A percentile compares a stretch with the other conserved stretches of the same genome.
Conservation (phyloP, 2,888 invertebrate genomes). For the Artemia sinica region DNA sequence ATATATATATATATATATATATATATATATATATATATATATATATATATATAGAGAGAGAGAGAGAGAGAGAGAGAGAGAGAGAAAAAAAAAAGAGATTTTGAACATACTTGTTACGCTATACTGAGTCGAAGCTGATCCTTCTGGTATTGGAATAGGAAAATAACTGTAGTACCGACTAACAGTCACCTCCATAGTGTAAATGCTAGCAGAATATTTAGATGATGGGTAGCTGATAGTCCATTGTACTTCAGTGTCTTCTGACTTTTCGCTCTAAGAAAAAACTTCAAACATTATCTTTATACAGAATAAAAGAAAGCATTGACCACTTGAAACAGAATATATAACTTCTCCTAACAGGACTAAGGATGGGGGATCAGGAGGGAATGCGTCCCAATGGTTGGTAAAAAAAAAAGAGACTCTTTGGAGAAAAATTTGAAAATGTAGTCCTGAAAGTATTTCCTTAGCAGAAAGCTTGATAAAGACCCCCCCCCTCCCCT, state of each 20-base stretch:
- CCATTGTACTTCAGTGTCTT: neutral
- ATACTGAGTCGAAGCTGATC: neutral
- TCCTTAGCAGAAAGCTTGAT: too few species aligned
- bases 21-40: neutral
- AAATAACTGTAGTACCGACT: neutral
- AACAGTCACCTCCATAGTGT: conserved; percentile 2
- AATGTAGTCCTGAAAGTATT: too few species aligned
- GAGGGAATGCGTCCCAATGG: too few species aligned
- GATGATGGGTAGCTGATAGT: neutral
- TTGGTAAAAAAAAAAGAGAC: too few species aligned
- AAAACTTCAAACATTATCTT: neutral
- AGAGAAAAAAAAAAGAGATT: too few species aligned
- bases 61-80: neutral
- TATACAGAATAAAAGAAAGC: too few species aligned
- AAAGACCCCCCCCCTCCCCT: too few species aligned
- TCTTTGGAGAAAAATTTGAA: too few species aligned
- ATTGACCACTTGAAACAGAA: too few species aligned
- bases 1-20: neutral
- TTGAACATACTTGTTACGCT: neutral
- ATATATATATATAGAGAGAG: neutral
- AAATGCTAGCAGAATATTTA: neutral
- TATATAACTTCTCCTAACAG: too few species aligned
- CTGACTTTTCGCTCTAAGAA: neutral
- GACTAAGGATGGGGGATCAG: too few species aligned
- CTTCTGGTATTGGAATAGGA: conserved; percentile 1